Base-by-base conservation (phyloP, 2,113 vertebrate genomes). In the Cyanoliseus patagonus region DNA sequence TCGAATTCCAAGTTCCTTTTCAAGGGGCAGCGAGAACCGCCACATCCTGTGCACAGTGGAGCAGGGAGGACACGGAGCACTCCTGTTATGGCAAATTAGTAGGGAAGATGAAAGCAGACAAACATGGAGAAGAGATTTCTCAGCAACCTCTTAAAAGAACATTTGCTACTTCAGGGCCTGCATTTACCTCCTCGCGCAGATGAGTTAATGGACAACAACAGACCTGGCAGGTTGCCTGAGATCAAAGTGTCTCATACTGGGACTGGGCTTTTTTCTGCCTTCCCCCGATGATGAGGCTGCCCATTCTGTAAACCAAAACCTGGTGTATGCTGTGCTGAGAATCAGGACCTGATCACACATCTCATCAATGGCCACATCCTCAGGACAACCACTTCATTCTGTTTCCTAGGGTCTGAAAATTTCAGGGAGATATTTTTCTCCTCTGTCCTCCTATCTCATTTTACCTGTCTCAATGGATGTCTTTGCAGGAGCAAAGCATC, bases 181-280 rank as follows among this genome's bases (percentile, higher is more conserved):
- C 53, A 8, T 92, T 82, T 76, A 79, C 88, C 92, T 95, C 67
- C 75, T 83, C 1, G 15, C 73, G 72, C 67, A 94, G 92, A 72
- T 35, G 81, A 92, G 77, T 69, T 96, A 88, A 95, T 92, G 96
- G 92, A 84, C 86, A 91, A 49, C 85, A 92, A 72, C 80, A 83
- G 77, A 41, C 57, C 86, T 96, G 88, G 94, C 92, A 87, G 91
- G 92, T 19, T 76, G 77, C 91, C 90, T 4, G 81, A 69, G 81
- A 94, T 82, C 90, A 37, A 91, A 91, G 88, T 53, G 74, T 14
- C 86, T 84, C 88, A 59, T 7, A 74, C 74, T 62, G 80, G 69
- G 90, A 84, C 47, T 57, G 73, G 92, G 75, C 72, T 68, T 62
- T 80, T 92, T 84, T 55, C 73, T 57, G 33, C 27, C 77, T 61